Base-by-base conservation (phyloP, 1,140 invertebrate species). In the Drosophila athabasca region DNA sequence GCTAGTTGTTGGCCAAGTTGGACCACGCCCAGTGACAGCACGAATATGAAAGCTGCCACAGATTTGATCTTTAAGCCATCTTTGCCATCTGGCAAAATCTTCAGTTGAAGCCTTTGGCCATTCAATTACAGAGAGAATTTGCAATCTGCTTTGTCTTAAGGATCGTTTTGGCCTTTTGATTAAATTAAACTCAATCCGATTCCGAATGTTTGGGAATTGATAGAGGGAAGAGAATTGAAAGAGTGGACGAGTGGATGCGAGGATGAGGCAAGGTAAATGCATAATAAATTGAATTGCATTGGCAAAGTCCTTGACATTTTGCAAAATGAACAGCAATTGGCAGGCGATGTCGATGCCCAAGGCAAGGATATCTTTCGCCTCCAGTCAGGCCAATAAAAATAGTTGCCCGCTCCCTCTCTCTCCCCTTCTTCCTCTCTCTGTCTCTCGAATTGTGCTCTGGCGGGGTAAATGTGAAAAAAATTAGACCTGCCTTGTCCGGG, bases 241-340 rank as follows among this genome's bases (percentile, higher is more conserved):
- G 17, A 19, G 17, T 19, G 51, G 29, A 19, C 19, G 19, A 62
- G 41, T 4, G 44, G 43, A 15, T 29, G 17, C 17, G 39, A 11
- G 35, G 39, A 17, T 39, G 7, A 51, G 49, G 19, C 26, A 59
- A 67, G 79, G 64, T 52, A 77, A 84, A 80, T 84, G 80, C 80
- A 84, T 73, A 80, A 61, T 65, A 76, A 79, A 85, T 79, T 79
- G 80, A 79, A 85, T 84, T 84, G 73, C 80, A 61, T 64, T 68
- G 76, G 62, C 67, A 72, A 77, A 77, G 81, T 87, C 81, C 82
- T 87, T 84, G 81, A 84, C 81, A 85, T 85, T 85, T 84, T 74
- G 57, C 72, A 50, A 79, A 85, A 77, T 77, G 73, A 83, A 83
- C 79, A 83, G 67, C 60, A 59, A 71, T 58, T 48, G 67, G 76